These are phyloP conservation scores for Otus sunia DNA, from an alignment of 2,113 vertebrate species.

Conservation along the genomic window DNA sequence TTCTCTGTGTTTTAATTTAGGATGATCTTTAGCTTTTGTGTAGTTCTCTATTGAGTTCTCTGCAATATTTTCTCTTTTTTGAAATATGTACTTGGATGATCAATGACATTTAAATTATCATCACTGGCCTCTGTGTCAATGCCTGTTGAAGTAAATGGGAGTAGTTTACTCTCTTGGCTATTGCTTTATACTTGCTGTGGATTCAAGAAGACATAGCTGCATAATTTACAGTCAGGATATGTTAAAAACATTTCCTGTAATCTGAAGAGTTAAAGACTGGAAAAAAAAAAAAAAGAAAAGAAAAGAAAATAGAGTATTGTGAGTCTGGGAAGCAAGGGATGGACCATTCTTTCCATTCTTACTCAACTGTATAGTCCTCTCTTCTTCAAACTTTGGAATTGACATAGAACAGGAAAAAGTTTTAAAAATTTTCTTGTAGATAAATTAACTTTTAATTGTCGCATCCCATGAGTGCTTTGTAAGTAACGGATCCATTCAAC, in stretches of 20 bases:
- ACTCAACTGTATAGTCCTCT: not conserved
- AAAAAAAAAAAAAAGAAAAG: no score
- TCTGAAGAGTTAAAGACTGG: not conserved
- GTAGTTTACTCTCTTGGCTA: not conserved
- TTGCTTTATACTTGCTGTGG: not conserved
- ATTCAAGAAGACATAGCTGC: not conserved
- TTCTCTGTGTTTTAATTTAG: not conserved
- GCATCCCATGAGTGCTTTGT: not conserved
- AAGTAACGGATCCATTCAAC: not conserved
- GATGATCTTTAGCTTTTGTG: not conserved
- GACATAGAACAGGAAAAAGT: not conserved
- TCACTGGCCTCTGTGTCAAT: not conserved
- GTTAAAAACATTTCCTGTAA: not conserved
- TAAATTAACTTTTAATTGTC: not conserved
- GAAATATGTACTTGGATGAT: not conserved
- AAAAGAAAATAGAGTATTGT: not conserved
- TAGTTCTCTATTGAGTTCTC: not conserved
- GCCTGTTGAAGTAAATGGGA: not conserved
- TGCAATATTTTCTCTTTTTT: not conserved
- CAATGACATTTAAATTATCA: not conserved
- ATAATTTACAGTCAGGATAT: not conserved
- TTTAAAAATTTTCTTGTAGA: not conserved
- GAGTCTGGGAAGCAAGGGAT: not conserved
- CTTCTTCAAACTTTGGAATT: not conserved
- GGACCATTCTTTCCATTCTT: not conserved